Evolutionary conservation across 1,140 invertebrate genomes (phyloP).

Genomic region (Drosophila micromelanica): DNA sequence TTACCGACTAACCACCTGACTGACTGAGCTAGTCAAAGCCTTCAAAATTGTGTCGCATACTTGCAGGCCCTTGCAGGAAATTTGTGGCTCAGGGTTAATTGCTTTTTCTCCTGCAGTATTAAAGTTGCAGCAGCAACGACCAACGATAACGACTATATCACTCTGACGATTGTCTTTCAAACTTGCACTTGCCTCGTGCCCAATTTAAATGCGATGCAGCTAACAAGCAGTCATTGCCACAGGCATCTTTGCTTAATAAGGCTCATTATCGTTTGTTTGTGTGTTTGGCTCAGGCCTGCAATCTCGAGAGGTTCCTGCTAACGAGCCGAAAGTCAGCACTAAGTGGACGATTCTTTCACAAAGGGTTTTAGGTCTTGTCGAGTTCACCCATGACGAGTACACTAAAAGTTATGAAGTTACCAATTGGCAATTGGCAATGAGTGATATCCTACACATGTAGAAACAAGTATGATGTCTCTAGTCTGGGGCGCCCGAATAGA

Average conservation of each 20-base stretch:
- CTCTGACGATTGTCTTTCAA: too few relatives aligned
- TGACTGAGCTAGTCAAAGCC: too few relatives aligned
- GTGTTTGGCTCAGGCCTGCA: conserved; percentile 29
- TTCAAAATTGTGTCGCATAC: too few relatives aligned
- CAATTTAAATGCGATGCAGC: conserved; percentile 4
- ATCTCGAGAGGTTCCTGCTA: conserved; percentile 4
- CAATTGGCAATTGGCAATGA: too few relatives aligned
- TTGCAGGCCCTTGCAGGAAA: too few relatives aligned
- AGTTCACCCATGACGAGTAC: neutral
- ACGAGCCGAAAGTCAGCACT: conserved; percentile 18
- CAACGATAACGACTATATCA: too few relatives aligned
- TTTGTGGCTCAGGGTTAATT: conserved; percentile 9
- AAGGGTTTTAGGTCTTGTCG: conserved; percentile 16
- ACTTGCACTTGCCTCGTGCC: conserved; percentile 10
- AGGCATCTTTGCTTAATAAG: conserved; percentile 40
- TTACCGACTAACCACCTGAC: too few relatives aligned
- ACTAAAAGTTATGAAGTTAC: neutral
- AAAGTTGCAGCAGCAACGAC: too few relatives aligned
- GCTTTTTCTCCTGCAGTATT: too few relatives aligned
- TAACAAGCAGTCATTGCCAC: conserved; percentile 13
- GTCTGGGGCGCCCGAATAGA: too few relatives aligned
- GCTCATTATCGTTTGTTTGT: conserved; percentile 48
- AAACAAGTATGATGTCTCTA: too few relatives aligned
- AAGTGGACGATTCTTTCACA: conserved; percentile 15
- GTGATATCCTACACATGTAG: too few relatives aligned